phyloP scores from a whole-genome alignment of 2,888 invertebrate genomes.

The Balanococcus diminutus region DNA sequence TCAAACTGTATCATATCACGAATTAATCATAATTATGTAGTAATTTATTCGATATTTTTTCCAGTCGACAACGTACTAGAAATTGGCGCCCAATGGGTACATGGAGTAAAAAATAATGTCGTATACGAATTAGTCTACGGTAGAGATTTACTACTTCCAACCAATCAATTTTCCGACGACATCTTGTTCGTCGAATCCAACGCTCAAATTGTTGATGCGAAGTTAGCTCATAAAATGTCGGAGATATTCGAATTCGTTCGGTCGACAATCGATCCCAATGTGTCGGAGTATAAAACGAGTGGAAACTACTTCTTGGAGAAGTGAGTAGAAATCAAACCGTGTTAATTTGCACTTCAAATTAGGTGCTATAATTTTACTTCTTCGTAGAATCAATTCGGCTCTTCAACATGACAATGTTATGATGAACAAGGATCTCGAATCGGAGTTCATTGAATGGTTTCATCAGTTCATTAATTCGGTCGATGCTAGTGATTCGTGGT shows the following conservation, averaged over 20 bases:
- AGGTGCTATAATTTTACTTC: not conserved
- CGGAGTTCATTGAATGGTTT: constrained; percentile 64
- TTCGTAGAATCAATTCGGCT: not conserved
- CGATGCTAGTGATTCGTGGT: constrained; percentile 71
- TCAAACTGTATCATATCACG: not conserved
- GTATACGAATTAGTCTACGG: constrained; percentile 64
- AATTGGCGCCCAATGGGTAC: constrained; percentile 81
- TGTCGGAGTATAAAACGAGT: not conserved
- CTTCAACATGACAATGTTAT: not conserved
- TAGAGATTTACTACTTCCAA: constrained; percentile 51
- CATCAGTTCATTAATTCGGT: constrained; percentile 64
- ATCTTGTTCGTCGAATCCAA: constrained; percentile 14
- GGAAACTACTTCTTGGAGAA: constrained; percentile 4
- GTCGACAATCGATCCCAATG: not conserved
- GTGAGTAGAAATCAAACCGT: not conserved
- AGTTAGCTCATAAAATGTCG: not conserved
- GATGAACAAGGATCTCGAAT: not conserved
- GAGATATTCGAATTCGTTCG: not conserved
- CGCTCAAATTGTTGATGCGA: not conserved
- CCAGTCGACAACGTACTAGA: constrained; percentile 68
- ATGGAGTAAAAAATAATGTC: constrained; percentile 71
- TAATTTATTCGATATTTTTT: not conserved
- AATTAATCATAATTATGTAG: not conserved
- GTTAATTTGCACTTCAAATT: not conserved
- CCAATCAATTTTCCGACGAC: not conserved